Evolutionary conservation across 2,888 invertebrate genomes (phyloP).

Genomic region (Dinocampus coccinellae): DNA sequence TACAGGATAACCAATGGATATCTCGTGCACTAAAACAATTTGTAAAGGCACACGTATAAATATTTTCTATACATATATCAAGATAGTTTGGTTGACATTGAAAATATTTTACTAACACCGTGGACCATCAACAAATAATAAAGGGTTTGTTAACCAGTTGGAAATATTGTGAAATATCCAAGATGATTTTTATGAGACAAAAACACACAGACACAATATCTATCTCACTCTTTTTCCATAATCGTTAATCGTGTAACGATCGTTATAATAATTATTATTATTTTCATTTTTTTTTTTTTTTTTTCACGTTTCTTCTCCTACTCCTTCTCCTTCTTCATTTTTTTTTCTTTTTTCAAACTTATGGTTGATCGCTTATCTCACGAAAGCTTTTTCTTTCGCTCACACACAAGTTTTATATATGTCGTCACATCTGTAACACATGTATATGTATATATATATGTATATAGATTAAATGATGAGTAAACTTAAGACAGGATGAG

Average conservation of each 20-base stretch:
- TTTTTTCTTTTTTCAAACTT: background rate
- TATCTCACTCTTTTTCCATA: background rate
- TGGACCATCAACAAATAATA: background rate
- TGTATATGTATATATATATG: background rate
- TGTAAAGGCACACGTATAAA: background rate
- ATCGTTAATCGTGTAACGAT: slow-evolving; percentile 13
- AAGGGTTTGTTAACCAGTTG: background rate
- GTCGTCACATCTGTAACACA: slow-evolving; percentile 19
- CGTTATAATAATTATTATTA: no score
- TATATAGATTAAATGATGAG: background rate
- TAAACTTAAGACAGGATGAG: slow-evolving; percentile 25
- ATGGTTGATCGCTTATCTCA: background rate
- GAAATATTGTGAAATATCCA: background rate
- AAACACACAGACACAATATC: background rate
- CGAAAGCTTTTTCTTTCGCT: slow-evolving; percentile 2
- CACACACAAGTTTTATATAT: background rate
- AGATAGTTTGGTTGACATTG: background rate
- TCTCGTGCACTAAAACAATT: slow-evolving; percentile 9
- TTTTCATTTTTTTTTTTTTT: no score
- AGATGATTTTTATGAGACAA: background rate
- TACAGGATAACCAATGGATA: slow-evolving; percentile 14
- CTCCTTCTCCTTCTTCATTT: background rate
- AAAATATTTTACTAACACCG: slow-evolving; percentile 3
- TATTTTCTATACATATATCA: background rate
- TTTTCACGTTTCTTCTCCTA: no score